Evolutionary conservation across 1,140 invertebrate species (phyloP), one percentile per base, ranked within the genome.

Genomic region (Cyclargus thomasi): DNA sequence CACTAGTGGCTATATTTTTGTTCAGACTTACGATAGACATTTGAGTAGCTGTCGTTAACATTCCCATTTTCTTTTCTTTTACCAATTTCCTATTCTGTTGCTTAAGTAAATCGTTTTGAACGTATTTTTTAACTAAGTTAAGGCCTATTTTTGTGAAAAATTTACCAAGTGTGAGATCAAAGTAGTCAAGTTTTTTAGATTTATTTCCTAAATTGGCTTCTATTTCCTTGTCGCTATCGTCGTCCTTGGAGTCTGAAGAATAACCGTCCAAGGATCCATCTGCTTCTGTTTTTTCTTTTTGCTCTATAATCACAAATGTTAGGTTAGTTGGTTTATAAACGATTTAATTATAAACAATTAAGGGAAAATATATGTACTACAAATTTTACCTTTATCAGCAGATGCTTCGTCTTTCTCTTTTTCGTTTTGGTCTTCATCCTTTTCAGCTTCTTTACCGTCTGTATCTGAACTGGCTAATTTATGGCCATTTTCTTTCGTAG

Each of bases 81-180:
- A 93, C 89, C 70, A 94, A 90, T 85, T 97, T 97, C 57, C 95
- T 92, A 76, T 96, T 97, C 80, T 98, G 96, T 74, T 96, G 94
- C 68, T 95, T 94, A 59, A 98, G 90, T 63, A 98, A 91, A 92
- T 99, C 97, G 36, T 94, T 94, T 91, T 99, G 97, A 7, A 98
- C 97, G 85, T 94, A 96, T 85, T 99, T 97, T 85, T 98, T 97
- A 1, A 98, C 97, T 67, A 98, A 92, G 85, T 96, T 97, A 63
- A 97, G 92, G 8, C 98, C 97, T 71, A 99, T 96, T 77, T 97
- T 96, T 86, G 96, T 96, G 74, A 99, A 97, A 82, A 99, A 97
- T 83, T 97, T 97, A 2, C 97, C 97, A 55, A 97, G 86, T 2
- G 97, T 94, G 83, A 95, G 94, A 71, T 97, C 95, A 86, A 97